phyloP scores from a whole-genome alignment of 2,113 vertebrate genomes.

The Chaenocephalus aceratus region DNA sequence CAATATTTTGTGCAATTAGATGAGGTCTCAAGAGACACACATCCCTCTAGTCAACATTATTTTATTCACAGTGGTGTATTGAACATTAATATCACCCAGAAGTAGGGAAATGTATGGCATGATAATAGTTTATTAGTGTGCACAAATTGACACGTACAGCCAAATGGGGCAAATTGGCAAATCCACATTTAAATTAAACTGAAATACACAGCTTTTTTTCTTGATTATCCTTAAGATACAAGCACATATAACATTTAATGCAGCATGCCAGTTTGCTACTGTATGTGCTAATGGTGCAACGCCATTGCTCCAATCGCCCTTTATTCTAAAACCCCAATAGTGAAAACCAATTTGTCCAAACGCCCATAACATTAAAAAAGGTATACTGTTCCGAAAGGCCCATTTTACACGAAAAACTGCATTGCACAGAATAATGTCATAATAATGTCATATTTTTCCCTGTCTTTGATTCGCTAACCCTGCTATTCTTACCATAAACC shows the following conservation, averaged over 20 bases:
- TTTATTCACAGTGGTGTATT: background rate
- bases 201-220: background rate
- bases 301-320: too few relatives aligned
- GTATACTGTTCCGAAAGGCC: too few relatives aligned
- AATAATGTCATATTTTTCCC: too few relatives aligned
- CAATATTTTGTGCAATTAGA: background rate
- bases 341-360: too few relatives aligned
- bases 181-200: background rate
- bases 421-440: too few relatives aligned
- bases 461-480: too few relatives aligned
- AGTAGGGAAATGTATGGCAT: background rate
- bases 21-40: background rate
- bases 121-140: background rate
- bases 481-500: too few relatives aligned
- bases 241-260: background rate
- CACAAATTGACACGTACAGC: background rate
- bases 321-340: too few relatives aligned
- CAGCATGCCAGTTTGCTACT: background rate
- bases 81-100: background rate
- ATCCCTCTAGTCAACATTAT: background rate
- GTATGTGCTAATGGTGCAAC: background rate
- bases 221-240: too few relatives aligned
- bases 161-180: background rate
- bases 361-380: too few relatives aligned
- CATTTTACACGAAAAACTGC: too few relatives aligned